Evolutionary conservation across 1,140 invertebrate species (phyloP).

Genomic region (Chlorops oryzae): DNA sequence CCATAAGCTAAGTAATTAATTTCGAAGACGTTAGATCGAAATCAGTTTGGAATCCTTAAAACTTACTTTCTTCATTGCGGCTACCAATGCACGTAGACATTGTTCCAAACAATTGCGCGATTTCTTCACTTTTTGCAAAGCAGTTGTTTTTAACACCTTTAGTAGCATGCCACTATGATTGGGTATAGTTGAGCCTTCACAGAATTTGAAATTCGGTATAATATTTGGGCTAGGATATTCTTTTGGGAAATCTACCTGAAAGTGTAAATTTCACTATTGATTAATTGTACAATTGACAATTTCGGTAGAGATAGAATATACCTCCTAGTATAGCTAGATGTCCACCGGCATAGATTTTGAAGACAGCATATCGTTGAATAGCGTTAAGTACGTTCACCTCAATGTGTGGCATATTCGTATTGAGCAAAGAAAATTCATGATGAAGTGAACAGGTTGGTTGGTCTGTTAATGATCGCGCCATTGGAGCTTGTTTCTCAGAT

Average conservation of each 20-base stretch:
- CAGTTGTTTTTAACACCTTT: slow-evolving; percentile 67
- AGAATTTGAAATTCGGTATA: slow-evolving; percentile 67
- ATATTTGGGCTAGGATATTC: slow-evolving; percentile 51
- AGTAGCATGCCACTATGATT: slow-evolving; percentile 55
- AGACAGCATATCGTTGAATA: slow-evolving; percentile 64
- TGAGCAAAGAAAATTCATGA: slow-evolving; percentile 82
- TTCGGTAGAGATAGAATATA: slow-evolving; percentile 14
- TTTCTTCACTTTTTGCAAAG: slow-evolving; percentile 66
- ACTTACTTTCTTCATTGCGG: slow-evolving; percentile 58
- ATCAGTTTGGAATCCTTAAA: no score
- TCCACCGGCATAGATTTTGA: slow-evolving; percentile 66
- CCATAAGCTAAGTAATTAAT: no score
- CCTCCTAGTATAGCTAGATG: slow-evolving; percentile 71
- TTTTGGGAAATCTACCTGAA: slow-evolving; percentile 24
- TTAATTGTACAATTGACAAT: background rate
- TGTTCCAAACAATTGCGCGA: slow-evolving; percentile 74
- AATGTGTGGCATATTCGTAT: slow-evolving; percentile 80
- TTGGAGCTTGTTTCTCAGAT: slow-evolving; percentile 33
- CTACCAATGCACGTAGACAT: slow-evolving; percentile 68
- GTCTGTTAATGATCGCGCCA: slow-evolving; percentile 42
- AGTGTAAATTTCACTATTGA: background rate
- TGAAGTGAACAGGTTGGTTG: slow-evolving; percentile 60
- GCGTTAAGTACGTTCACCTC: slow-evolving; percentile 68
- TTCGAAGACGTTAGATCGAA: background rate
- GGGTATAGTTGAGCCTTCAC: slow-evolving; percentile 55